Evolutionary conservation across 2,888 invertebrate species (phyloP), one percentile per base, ranked within the genome.

Genomic region (Pyrrhia umbra): DNA sequence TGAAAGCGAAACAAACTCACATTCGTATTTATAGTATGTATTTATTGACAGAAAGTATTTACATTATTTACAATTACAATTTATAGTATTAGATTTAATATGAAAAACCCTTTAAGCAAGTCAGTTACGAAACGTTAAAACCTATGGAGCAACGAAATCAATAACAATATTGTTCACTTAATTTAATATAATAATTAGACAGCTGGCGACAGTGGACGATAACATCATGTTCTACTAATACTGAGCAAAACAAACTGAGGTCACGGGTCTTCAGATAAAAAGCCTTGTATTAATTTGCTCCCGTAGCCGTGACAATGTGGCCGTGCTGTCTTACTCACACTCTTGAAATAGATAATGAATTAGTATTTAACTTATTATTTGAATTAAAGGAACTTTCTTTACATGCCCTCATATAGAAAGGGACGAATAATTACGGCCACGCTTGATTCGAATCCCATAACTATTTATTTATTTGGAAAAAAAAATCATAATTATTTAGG

Each of bases 201-300:
- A 75, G 80, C 72, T 65, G 62, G 54, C 69, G 75, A 73, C 68
- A 51, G 58, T 55, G 61, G 67, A 72, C 50, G 83, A 83, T 83
- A 85, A 80, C 80, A 81, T 75, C 79, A 75, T 88, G 87, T 85
- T 83, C 81, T 75, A 82, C 75, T 82, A 84, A 80, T 82, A 73
- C 77, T 80, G 80, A 84, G 77, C 86, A 89, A 87, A 90, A 91
- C 90, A 90, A 87, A 83, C 58, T 1, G 64, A 55, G 89, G 79
- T 81, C 86, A 85, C 62, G 81, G 88, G 88, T 84, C 78, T n/a
- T 1, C 0, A 34, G 92, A 92, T 92, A 91, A 88, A 34, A 79
- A 80, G 55, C 47, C 85, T 79, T 90, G 91, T 90, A 90, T 91
- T 91, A 92, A 92, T 92, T 91, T 90, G 88, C 86, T 85, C 77